Evolutionary conservation across 2,888 invertebrate genomes (phyloP).

Genomic region (Xestoiulus laeticollis): DNA sequence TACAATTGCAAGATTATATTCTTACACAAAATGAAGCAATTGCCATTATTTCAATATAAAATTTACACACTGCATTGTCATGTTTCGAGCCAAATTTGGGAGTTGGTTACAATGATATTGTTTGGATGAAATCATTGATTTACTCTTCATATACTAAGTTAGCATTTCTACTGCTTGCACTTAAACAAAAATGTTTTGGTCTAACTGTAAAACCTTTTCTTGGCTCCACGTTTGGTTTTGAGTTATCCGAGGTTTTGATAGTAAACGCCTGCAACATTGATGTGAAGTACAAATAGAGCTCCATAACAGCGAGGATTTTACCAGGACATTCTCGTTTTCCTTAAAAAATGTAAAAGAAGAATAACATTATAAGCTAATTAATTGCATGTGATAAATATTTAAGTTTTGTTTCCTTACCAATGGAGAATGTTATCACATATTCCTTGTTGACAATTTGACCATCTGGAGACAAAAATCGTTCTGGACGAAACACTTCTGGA

Average conservation of each 20-base stretch:
- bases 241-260: not conserved
- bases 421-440: conserved; percentile 28
- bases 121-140: too few relatives aligned
- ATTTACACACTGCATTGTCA: too few relatives aligned
- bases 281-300: conserved; percentile 39
- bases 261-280: not conserved
- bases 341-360: not conserved
- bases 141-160: too few relatives aligned
- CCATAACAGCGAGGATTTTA: conserved; percentile 5
- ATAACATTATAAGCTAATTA: not conserved
- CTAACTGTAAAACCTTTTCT: not conserved
- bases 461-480: conserved; percentile 1
- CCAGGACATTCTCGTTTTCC: conserved; percentile 16
- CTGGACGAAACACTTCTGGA: conserved; percentile 31
- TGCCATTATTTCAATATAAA: too few relatives aligned
- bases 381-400: not conserved
- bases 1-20: too few relatives aligned
- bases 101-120: too few relatives aligned
- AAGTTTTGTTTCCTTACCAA: not conserved
- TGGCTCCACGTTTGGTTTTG: not conserved
- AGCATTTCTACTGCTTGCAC: not conserved
- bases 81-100: too few relatives aligned
- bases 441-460: not conserved
- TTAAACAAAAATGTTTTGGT: not conserved
- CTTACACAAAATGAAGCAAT: too few relatives aligned